Base-by-base conservation (phyloP, 2,113 vertebrate genomes). In the Corvus moneduloides region DNA sequence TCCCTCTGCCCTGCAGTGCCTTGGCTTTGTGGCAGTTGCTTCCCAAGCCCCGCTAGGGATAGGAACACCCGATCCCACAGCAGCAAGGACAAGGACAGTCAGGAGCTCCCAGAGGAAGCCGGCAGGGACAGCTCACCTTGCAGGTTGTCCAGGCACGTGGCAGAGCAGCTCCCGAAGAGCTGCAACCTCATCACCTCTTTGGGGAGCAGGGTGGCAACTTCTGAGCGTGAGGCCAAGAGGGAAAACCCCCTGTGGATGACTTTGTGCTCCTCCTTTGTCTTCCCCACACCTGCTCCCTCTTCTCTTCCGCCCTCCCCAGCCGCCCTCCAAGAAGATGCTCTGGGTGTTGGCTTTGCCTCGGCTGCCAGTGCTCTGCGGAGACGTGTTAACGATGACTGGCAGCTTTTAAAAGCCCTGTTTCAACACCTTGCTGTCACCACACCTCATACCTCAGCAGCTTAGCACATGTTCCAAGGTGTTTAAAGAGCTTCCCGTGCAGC, bases 351-450 rank as follows among this genome's bases (percentile, higher is more conserved):
- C 90, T 81, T 76, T 56, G 81, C 73, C 83, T 93, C 18, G 41
- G 79, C 58, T 83, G 94, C 95, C 93, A 84, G 14, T 19, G 30
- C 83, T 90, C 89, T 55, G 64, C 20, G 10, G 92, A 88, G 75
- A 90, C 85, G 95, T 85, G 82, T 94, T 97, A 98, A 97, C 86
- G 82, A 87, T 97, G 96, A 98, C 79, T 97, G 97, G 96, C 97
- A 95, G 92, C 64, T 76, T 89, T 92, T 88, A 88, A 90, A 84
- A 95, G 93, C 72, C 9, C 82, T 23, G 30, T 93, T 97, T 97
- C 96, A 94, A 96, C 97, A 97, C 96, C 96, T 97, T 85, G 92
- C 94, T 97, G 80, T 95, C 67, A 95, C 94, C 96, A 94, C 90
- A 37, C 97, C 97, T 97, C 96, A 96, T 97, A 92, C 97, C 96